Base-by-base conservation (phyloP, 2,797 vertebrate species). In the Leptodactylus fallax region DNA sequence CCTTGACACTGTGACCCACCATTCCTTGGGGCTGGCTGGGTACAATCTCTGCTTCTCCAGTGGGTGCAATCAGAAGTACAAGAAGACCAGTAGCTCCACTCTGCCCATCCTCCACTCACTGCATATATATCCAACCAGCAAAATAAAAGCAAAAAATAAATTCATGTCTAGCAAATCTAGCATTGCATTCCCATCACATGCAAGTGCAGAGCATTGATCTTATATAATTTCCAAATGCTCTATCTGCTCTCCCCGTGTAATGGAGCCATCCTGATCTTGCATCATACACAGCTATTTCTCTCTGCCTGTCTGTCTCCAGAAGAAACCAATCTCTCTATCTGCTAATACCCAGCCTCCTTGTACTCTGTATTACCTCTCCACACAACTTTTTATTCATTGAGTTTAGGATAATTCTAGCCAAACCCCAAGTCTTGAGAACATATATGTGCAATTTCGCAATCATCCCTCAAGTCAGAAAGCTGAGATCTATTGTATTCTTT, bases 61-160 rank as follows among this genome's bases (percentile, higher is more conserved):
- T 97, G 97, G 0, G 96, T 97, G 90, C 98, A 99, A 92, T 99
- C 98, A 0, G 96, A 93, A 1, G 97, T 97, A 0, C 98, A 99
- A 9, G 96, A 95, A 0, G 98, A 98, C 98, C 98, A 99, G 90
- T 97, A 97, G 94, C 97, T 99, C 98, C 98, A 99, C 45, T 97
- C 95, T 0, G 97, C 97, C 98, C 98, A 99, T 90, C 96, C 97
- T 9, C 98, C 98, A 0, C 98, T 97, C 92, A 99, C 98, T 99
- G 94, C 60, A 6, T 71, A 14, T 25, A 76, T n/a, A 78, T 21
- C 49, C 83, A 85, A 77, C 69, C 83, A 69, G 60, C 27, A 85
- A 61, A 63, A 85, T 23, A 74, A 76, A 85, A 77, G 58, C 45
- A 67, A 81, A 53, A 85, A 36, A 69, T 63, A 82, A 56, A 17